Base-by-base conservation (phyloP, 2,797 vertebrate genomes). In the Protosalanx chinensis region DNA sequence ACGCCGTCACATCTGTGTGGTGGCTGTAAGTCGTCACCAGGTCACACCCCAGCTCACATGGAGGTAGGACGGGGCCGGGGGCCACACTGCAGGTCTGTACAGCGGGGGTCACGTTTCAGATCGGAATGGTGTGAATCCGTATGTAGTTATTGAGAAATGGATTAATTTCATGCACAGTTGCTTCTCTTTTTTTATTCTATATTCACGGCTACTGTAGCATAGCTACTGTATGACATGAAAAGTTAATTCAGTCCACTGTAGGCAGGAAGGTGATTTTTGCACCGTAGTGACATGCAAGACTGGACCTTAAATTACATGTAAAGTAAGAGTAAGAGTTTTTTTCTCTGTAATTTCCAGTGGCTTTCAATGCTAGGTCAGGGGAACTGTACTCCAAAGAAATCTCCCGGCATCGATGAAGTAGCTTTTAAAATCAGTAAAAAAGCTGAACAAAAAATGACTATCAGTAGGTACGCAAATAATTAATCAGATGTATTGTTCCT, bases 381-480 rank as follows among this genome's bases (percentile, higher is more conserved):
- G 70, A 67, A 72, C 59, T 23, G 64, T 6, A 32, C 61, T 46
- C 70, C 65, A 66, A 63, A 71, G 68, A 59, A 71, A 62, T 60
- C 53, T 57, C 49, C 67, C 66, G 29, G 58, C 75, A 70, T 51
- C 30, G 76, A 67, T 72, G 69, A 68, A 64, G 67, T 56, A 49
- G n/a, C 68, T 58, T 12, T 58, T 67, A 75, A 74, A 76, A 73
- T 72, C 75, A 75, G 76, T 79, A 70, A 73, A 73, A 70, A 57
- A 58, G 56, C 69, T 65, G 78, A 80, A 68, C 64, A 78, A 76
- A 78, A 65, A 33, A 80, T 73, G 37, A 80, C 20, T 16, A 78
- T 76, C 66, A 56, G 74, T 75, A 72, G 59, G 53, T 35, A 70
- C 70, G 77, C 80, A 67, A 82, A 83, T 81, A 76, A 81, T 82